phyloP scores from a whole-genome alignment of 2,888 invertebrate species.

The Thecocarcelia acutangulata region DNA sequence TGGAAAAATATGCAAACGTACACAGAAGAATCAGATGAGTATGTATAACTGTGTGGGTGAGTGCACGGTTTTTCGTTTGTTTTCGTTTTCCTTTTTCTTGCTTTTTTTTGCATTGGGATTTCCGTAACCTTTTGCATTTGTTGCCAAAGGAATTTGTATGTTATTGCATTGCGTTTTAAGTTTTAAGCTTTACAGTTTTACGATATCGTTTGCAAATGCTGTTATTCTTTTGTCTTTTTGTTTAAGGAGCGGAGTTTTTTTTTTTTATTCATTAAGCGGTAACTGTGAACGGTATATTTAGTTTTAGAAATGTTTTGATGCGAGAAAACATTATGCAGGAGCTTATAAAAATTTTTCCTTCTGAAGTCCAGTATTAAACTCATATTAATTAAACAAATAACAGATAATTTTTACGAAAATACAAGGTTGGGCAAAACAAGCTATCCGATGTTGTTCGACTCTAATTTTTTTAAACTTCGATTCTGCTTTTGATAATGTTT shows the following conservation, averaged over 20 bases:
- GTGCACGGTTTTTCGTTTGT: slow-evolving; percentile 14
- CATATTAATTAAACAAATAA: too few species aligned
- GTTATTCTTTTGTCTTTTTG: slow-evolving; percentile 34
- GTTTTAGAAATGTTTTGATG: background rate
- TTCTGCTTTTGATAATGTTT: too few species aligned
- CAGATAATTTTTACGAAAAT: too few species aligned
- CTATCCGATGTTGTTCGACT: too few species aligned
- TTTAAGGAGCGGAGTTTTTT: background rate
- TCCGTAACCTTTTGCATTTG: slow-evolving; percentile 62
- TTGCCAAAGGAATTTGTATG: slow-evolving; percentile 58
- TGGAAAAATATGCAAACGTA: slow-evolving; percentile 26
- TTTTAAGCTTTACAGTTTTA: slow-evolving; percentile 63
- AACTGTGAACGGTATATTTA: background rate
- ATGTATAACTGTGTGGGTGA: background rate
- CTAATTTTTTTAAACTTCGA: too few species aligned
- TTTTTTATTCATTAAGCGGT: background rate
- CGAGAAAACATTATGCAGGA: background rate
- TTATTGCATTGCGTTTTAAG: slow-evolving; percentile 67
- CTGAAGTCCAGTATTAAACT: too few species aligned
- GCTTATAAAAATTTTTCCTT: too few species aligned
- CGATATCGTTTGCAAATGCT: slow-evolving; percentile 65
- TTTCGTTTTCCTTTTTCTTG: background rate
- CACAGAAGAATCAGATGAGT: background rate
- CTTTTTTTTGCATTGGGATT: slow-evolving; percentile 60
- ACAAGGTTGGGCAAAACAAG: too few species aligned